Percentiles rank a stretch among this genome's conserved stretches.
Conservation (phyloP, 1,140 invertebrate species). For the Leptopilina boulardi region DNA sequence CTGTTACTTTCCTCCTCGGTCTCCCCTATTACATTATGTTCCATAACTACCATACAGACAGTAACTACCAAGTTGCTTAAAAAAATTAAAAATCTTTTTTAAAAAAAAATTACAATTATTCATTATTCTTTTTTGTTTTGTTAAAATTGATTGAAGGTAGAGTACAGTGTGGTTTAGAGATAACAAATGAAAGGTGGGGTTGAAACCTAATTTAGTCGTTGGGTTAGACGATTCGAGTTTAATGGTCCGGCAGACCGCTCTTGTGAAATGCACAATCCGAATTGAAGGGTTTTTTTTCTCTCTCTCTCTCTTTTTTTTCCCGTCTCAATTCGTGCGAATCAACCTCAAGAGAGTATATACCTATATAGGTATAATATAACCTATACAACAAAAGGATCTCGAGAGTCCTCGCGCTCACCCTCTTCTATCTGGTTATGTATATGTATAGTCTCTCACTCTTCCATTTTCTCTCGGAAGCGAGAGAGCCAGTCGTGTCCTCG, state of each 20-base stretch:
- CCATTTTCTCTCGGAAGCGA: slow-evolving; percentile 18
- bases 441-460: not conserved
- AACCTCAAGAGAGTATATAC: not conserved
- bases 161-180: not conserved
- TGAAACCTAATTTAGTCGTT: slow-evolving; percentile 26
- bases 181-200: not conserved
- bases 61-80: no score
- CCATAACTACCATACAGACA: no score
- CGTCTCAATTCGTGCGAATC: slow-evolving; percentile 13
- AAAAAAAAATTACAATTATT: no score
- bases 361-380: no score
- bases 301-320: not conserved
- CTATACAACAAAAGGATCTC: slow-evolving; percentile 26
- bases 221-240: slow-evolving; percentile 10
- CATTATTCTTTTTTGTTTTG: no score
- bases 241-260: slow-evolving; percentile 28
- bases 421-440: slow-evolving; percentile 7
- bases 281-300: not conserved
- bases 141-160: no score
- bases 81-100: no score
- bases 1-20: no score
- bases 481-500: not conserved
- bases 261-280: slow-evolving; percentile 23
- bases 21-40: no score
- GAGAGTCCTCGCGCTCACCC: slow-evolving; percentile 8